Evolutionary conservation across 2,888 invertebrate species (phyloP), one percentile per base, ranked within the genome.

Genomic region (Acanthococcus lagerstroemiae): DNA sequence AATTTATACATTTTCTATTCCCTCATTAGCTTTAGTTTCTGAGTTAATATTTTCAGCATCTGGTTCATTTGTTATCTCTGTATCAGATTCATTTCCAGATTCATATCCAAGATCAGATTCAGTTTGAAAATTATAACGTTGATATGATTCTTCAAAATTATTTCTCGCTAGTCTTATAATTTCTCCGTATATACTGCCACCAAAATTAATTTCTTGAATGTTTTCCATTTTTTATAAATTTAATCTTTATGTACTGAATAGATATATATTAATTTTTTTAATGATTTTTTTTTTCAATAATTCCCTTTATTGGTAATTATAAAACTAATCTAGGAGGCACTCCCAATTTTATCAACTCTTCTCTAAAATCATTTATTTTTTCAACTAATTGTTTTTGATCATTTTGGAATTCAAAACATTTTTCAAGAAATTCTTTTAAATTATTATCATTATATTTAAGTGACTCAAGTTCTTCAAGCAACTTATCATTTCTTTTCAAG

Each of bases 51-150:
- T 48, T n/a, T 48, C 48, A 48, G 48, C 48, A 48, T 48, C 48
- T 48, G 48, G 48, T 48, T 48, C 48, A 48, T 48, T 48, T 48
- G 48, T 48, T 48, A 48, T 48, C 48, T 48, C 48, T n/a, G 19
- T 48, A 48, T 48, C 48, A 48, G 48, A 48, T 48, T 37, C 37
- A 37, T 37, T 37, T 37, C 37, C 37, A 37, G 37, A 37, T 37
- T 48, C 48, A 48, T 48, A 48, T 48, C 48, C 48, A 48, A 48
- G 48, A 48, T 48, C 48, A 48, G 48, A 48, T 48, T 48, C 48
- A 48, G 48, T 48, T 48, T 48, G 48, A 48, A 48, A 48, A 48
- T 48, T 48, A 30, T 30, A 30, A 30, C 37, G 37, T 30, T 30
- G 37, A 30, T 30, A 48, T 48, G 48, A 48, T 48, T 48, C 12